These are phyloP conservation scores for Diogma glabrata DNA, from an alignment of 2,888 invertebrate species.

Conservation along the genomic window DNA sequence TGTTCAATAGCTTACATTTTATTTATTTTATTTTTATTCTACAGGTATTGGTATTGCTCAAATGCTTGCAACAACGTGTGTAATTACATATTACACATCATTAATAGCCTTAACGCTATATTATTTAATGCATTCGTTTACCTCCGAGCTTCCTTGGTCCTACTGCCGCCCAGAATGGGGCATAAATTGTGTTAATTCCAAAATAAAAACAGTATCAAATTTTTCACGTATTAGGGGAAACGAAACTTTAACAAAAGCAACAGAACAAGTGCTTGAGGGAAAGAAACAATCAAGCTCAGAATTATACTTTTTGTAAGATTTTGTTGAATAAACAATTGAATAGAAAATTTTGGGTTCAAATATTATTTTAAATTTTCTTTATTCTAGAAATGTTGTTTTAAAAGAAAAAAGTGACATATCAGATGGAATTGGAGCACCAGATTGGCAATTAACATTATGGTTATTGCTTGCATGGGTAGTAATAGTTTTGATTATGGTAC, in stretches of 20 bases:
- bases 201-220: neutral
- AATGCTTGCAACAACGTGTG: slow-evolving; percentile 46
- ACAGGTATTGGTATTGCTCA: slow-evolving; percentile 62
- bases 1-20: slow-evolving; percentile 12
- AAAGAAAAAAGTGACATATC: slow-evolving; percentile 35
- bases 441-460: slow-evolving; percentile 57
- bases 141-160: slow-evolving; percentile 59
- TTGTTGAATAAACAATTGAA: too few relatives aligned
- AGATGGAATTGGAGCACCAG: slow-evolving; percentile 41
- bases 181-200: slow-evolving; percentile 28
- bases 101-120: slow-evolving; percentile 61
- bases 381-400: slow-evolving; percentile 41
- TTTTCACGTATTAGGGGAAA: neutral
- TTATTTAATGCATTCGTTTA: slow-evolving; percentile 62
- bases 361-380: slow-evolving; percentile 5
- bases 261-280: neutral
- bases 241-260: neutral
- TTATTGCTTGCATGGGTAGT: slow-evolving; percentile 55
- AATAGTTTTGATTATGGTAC: slow-evolving; percentile 55
- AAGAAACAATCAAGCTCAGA: slow-evolving; percentile 39
- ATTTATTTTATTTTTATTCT: too few relatives aligned
- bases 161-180: slow-evolving; percentile 41
- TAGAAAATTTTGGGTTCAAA: too few relatives aligned
- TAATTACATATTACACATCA: slow-evolving; percentile 66
- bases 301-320: slow-evolving; percentile 44